A percentile compares a stretch with the other conserved stretches of the same genome.
Evolutionary conservation across 2,888 invertebrate species (phyloP).

Genomic region (Mantis religiosa): DNA sequence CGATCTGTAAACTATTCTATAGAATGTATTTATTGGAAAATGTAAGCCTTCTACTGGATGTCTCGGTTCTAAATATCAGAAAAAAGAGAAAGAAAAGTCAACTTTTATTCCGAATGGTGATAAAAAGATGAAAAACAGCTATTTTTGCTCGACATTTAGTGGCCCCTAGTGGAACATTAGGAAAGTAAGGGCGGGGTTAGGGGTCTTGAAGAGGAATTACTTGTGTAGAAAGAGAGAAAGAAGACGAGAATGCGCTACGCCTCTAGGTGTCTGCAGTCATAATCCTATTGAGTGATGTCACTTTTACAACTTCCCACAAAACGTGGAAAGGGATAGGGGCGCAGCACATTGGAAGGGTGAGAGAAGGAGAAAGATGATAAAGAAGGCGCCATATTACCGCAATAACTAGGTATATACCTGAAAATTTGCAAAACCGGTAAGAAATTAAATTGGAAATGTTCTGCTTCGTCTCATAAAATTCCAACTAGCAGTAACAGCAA

Average conservation of each 20-base stretch:
- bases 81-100: slow-evolving; percentile 20
- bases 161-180: slow-evolving; percentile 29
- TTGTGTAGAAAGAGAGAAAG: slow-evolving; percentile 1
- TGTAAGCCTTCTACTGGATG: background rate
- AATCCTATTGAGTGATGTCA: slow-evolving; percentile 31
- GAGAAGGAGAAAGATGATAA: background rate
- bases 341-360: background rate
- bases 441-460: slow-evolving; percentile 30
- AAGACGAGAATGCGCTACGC: background rate
- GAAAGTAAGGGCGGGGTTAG: slow-evolving; percentile 4
- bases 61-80: background rate
- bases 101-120: slow-evolving; percentile 28
- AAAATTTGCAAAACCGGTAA: slow-evolving; percentile 25
- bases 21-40: background rate
- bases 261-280: slow-evolving; percentile 18
- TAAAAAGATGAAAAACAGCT: slow-evolving; percentile 30
- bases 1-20: background rate
- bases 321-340: background rate
- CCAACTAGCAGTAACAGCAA: slow-evolving; percentile 9
- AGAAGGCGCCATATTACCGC: slow-evolving; percentile 2
- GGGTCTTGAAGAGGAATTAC: slow-evolving; percentile 25
- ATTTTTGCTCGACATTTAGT: slow-evolving; percentile 28
- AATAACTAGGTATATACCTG: slow-evolving; percentile 27
- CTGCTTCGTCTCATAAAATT: slow-evolving; percentile 26
- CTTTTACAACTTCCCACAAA: slow-evolving; percentile 26